Conservation (phyloP, 1,140 invertebrate species). For the Schlechtendalia chinensis region DNA sequence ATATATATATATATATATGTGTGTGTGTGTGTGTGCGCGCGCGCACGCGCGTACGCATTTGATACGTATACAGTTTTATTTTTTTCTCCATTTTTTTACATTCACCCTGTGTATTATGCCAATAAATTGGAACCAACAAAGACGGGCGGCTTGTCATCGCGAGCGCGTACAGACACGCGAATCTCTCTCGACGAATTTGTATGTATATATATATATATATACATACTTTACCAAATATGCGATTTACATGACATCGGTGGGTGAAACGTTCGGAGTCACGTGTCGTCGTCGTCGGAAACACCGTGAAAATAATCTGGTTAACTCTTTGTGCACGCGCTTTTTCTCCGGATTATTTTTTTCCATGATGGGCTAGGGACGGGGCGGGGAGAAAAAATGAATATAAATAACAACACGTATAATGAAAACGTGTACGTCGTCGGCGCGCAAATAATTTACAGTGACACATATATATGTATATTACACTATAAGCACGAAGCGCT, state of each 20-base stretch:
- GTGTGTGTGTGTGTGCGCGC: too few species aligned
- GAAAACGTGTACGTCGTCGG: neutral
- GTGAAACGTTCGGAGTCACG: constrained; percentile 26
- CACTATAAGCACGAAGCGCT: too few species aligned
- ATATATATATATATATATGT: too few species aligned
- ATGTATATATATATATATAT: constrained; percentile 3
- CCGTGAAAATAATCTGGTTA: constrained; percentile 4
- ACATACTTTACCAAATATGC: too few species aligned
- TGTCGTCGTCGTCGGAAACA: neutral
- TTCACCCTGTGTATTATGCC: neutral
- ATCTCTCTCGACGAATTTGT: neutral
- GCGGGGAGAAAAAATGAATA: constrained; percentile 14
- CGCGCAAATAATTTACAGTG: too few species aligned
- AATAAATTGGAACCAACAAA: constrained; percentile 27
- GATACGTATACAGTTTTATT: too few species aligned
- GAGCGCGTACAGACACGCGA: neutral
- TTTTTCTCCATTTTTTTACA: neutral
- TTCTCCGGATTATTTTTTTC: neutral
- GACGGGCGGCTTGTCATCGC: constrained; percentile 22
- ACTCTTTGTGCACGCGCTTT: neutral
- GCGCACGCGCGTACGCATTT: too few species aligned
- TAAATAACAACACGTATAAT: neutral
- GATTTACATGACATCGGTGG: constrained; percentile 34
- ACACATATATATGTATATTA: too few species aligned
- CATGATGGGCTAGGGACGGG: too few species aligned